These are phyloP conservation scores for Hipparchia semele DNA, from an alignment of 2,888 invertebrate species.

Conservation along the genomic window DNA sequence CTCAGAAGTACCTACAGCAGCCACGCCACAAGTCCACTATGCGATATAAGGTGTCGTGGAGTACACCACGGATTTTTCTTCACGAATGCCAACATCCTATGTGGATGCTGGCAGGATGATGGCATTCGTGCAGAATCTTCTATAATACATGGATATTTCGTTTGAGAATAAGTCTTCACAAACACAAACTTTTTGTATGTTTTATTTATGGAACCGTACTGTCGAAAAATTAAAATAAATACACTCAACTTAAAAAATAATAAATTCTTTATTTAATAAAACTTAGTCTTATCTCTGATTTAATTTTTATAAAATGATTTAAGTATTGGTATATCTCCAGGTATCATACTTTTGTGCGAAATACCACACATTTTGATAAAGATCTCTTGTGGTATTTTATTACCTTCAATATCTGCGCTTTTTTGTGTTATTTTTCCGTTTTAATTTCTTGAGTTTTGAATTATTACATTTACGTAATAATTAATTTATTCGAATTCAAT, in stretches of 20 bases:
- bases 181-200: too few species aligned
- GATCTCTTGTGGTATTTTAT: constrained; percentile 9
- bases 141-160: too few species aligned
- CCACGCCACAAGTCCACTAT: too few species aligned
- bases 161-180: too few species aligned
- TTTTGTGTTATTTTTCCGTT: background rate
- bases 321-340: background rate
- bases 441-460: background rate
- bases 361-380: background rate
- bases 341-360: constrained; percentile 7
- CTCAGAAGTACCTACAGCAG: too few species aligned
- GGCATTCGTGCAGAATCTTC: too few species aligned
- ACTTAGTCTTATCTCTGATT: background rate
- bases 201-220: background rate
- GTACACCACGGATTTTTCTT: too few species aligned
- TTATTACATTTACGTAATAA: background rate
- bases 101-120: too few species aligned
- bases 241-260: background rate
- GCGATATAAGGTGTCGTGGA: too few species aligned
- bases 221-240: background rate
- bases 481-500: background rate
- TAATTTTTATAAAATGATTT: background rate
- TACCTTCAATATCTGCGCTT: background rate
- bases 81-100: too few species aligned
- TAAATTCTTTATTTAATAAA: constrained; percentile 10